Conservation (phyloP, 2,113 vertebrate species). For the Sorex araneus region DNA sequence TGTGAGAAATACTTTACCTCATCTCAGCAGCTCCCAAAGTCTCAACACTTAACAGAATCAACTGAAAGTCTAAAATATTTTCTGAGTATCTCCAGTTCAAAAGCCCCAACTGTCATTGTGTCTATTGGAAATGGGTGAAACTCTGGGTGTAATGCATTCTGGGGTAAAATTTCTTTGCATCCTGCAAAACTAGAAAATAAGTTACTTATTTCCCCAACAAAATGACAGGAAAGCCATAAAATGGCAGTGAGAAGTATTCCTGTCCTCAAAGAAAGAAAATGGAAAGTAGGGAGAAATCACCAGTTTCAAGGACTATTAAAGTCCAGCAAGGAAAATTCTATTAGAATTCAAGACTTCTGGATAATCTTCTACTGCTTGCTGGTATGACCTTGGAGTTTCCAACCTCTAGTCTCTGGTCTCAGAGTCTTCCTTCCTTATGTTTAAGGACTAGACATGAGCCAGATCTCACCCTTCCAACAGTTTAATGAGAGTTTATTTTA, state of each 20-base stretch:
- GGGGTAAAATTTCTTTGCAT: neutral
- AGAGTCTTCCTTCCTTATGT: neutral
- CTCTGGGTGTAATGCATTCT: too few species aligned
- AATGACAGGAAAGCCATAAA: neutral
- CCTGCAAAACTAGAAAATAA: neutral
- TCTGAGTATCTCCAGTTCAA: neutral
- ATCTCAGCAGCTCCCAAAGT: neutral
- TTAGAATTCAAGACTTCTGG: neutral
- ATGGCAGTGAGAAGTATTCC: neutral
- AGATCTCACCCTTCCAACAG: too few species aligned
- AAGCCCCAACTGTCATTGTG: neutral
- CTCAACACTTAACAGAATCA: neutral
- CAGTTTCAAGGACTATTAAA: neutral
- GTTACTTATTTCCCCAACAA: neutral
- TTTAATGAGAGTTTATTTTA: too few species aligned
- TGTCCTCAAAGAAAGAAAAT: neutral
- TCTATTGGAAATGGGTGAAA: neutral
- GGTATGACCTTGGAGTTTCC: too few species aligned
- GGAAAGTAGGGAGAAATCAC: neutral
- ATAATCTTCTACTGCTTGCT: neutral
- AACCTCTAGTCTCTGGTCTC: neutral
- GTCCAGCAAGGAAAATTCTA: neutral
- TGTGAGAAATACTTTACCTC: neutral
- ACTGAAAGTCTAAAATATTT: neutral
- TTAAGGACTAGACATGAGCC: too few species aligned